Evolutionary conservation across 2,888 invertebrate species (phyloP).

Genomic region (Drymonia ruficornis): DNA sequence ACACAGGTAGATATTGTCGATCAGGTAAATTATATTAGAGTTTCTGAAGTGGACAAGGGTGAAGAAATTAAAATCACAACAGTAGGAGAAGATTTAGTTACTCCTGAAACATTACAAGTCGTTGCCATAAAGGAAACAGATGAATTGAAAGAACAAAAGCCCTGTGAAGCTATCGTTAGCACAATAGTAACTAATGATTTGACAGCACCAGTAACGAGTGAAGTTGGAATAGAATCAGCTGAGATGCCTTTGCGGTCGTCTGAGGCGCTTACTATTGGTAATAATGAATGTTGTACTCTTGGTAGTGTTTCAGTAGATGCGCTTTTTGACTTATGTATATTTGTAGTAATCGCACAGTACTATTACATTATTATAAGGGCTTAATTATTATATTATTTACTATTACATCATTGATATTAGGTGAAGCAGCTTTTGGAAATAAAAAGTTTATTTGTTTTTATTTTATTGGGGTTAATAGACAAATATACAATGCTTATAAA

Average conservation of each 20-base stretch:
- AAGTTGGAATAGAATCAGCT: background rate
- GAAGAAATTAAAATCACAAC: background rate
- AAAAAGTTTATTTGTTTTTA: no score
- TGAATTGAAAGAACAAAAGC: background rate
- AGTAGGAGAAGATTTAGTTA: background rate
- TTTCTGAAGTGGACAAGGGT: background rate
- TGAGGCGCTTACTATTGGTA: constrained; percentile 16
- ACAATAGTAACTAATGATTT: background rate
- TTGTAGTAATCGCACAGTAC: constrained; percentile 18
- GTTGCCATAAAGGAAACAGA: constrained; percentile 1
- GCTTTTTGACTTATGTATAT: constrained; percentile 11
- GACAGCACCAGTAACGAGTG: background rate
- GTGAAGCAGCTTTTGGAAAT: no score
- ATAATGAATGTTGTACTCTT: constrained; percentile 20
- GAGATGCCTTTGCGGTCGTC: background rate
- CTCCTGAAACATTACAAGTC: background rate
- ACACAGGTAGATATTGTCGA: background rate
- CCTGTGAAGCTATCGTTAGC: background rate
- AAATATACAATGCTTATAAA: no score
- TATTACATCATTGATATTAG: no score
- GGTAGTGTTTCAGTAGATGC: constrained; percentile 11
- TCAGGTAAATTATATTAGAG: background rate
- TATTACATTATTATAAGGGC: background rate
- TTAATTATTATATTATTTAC: no score
- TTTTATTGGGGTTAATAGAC: no score